Conservation (phyloP, 2,113 vertebrate species). For the Notothenia rossii region DNA sequence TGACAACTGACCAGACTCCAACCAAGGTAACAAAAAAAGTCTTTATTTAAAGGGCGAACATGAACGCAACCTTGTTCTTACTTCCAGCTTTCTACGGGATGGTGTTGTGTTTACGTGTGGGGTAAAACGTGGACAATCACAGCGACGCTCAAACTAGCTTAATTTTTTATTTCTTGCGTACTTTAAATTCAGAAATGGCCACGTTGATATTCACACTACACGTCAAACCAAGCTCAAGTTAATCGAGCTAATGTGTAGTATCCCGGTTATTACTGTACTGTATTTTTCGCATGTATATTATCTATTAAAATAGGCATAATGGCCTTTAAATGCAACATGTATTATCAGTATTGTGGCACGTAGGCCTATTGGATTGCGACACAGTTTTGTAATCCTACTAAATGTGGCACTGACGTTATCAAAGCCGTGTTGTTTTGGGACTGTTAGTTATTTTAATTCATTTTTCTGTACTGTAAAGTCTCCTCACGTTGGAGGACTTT, state of each 20-base stretch:
- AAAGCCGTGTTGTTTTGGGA: neutral
- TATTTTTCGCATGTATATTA: neutral
- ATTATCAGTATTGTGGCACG: neutral
- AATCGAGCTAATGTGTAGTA: neutral
- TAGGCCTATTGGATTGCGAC: conserved; percentile 44
- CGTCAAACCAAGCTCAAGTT: neutral
- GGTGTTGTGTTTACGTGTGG: conserved; percentile 29
- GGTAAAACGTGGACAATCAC: neutral
- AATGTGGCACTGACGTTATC: neutral
- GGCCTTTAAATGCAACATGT: neutral
- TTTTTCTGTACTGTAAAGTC: neutral
- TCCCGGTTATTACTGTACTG: neutral
- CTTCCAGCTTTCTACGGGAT: neutral
- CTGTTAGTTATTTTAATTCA: neutral
- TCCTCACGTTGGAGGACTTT: neutral
- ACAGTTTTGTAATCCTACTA: conserved; percentile 58
- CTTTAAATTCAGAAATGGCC: neutral
- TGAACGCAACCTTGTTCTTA: neutral
- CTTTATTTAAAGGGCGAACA: conserved; percentile 8
- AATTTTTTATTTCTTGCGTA: neutral
- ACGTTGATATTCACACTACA: neutral
- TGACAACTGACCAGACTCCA: neutral
- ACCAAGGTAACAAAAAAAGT: conserved; percentile 28
- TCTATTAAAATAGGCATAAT: neutral
- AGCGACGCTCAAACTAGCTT: neutral